These are phyloP conservation scores for Archocentrus centrarchus DNA, from an alignment of 2,113 vertebrate genomes.

Conservation along the genomic window DNA sequence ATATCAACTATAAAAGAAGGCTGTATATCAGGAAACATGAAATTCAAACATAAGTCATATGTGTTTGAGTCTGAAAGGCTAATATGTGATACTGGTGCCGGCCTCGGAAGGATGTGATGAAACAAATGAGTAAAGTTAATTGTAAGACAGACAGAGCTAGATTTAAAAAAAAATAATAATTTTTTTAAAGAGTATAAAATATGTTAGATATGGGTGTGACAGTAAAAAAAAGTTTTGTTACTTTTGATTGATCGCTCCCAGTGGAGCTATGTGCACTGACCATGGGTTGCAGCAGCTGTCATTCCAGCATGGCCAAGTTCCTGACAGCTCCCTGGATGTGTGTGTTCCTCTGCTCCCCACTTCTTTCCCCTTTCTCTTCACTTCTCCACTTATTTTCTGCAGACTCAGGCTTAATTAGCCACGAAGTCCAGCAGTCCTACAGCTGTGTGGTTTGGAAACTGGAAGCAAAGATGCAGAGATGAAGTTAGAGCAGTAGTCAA, in stretches of 20 bases:
- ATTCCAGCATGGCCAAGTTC: constrained; percentile 70
- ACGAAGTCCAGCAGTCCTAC: constrained; percentile 17
- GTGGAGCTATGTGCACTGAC: constrained; percentile 27
- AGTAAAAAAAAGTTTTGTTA: constrained; percentile 31
- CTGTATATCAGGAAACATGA: not conserved
- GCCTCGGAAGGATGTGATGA: not conserved
- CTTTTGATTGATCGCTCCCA: constrained; percentile 36
- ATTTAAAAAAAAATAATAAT: not conserved
- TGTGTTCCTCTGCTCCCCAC: constrained; percentile 34
- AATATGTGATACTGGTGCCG: not conserved
- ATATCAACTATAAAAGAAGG: constrained; percentile 24
- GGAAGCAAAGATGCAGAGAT: constrained; percentile 10
- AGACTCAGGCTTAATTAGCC: constrained; percentile 33
- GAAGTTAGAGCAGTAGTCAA: not conserved
- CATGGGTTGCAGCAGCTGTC: constrained; percentile 74
- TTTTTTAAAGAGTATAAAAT: not conserved
- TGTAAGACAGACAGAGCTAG: not conserved
- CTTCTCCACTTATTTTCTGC: constrained; percentile 10
- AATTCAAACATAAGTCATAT: constrained; percentile 14
- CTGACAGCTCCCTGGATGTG: constrained; percentile 65
- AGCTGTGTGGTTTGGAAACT: constrained; percentile 9
- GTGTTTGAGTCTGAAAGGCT: not conserved
- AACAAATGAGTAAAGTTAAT: not conserved
- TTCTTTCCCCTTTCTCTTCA: constrained; percentile 14
- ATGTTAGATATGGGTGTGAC: constrained; percentile 47